Conservation (phyloP, 2,888 invertebrate genomes). For the Tetranychus piercei region DNA sequence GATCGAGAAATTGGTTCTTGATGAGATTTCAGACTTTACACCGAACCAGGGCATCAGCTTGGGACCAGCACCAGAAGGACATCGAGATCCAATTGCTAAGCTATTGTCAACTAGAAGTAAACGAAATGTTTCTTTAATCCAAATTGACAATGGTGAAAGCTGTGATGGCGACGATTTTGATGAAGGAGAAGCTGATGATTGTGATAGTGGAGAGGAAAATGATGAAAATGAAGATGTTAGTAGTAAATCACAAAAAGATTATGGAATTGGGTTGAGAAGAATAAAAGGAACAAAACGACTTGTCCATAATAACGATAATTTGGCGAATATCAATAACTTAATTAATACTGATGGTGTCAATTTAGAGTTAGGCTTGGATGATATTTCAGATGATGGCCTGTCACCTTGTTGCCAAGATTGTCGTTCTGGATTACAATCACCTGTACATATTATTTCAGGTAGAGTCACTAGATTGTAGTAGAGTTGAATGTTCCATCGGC, state of each 20-base stretch:
- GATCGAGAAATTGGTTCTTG: conserved; percentile 57
- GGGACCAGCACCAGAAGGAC: conserved; percentile 57
- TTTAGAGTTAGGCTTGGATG: too few relatives aligned
- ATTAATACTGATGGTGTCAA: too few relatives aligned
- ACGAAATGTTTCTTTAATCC: conserved; percentile 5
- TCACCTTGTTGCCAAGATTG: neutral
- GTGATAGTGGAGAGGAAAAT: neutral
- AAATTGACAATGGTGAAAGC: conserved; percentile 25
- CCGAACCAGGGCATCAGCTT: conserved; percentile 33
- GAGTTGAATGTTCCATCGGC: neutral
- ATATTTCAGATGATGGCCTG: neutral
- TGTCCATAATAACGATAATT: too few relatives aligned
- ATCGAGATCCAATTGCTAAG: conserved; percentile 62
- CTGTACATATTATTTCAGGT: conserved; percentile 8
- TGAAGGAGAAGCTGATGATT: neutral
- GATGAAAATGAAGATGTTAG: neutral
- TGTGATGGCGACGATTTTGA: neutral
- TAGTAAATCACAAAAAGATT: neutral
- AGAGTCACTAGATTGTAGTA: neutral
- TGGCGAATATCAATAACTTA: too few relatives aligned
- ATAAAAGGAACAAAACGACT: neutral
- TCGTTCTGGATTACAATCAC: neutral
- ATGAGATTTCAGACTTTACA: conserved; percentile 34
- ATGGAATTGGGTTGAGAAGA: neutral
- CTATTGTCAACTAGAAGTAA: conserved; percentile 39